Base-by-base conservation (phyloP, 2,113 vertebrate species). In the Mustela lutreola region DNA sequence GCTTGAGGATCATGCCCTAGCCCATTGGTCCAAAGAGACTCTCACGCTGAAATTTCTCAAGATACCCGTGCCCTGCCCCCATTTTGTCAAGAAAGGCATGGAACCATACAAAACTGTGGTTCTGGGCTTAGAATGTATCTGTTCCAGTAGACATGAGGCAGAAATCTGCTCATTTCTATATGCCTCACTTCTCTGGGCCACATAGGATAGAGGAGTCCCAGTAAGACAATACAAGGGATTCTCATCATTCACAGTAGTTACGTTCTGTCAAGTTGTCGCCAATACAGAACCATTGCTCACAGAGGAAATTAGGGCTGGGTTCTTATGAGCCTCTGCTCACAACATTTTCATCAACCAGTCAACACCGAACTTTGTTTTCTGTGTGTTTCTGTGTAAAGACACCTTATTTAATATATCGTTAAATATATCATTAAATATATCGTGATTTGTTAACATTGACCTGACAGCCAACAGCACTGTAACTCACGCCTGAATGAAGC, bases 291-390 rank as follows among this genome's bases (percentile, higher is more conserved):
- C 62, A 63, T 36, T 48, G 8, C 33, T 88, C 76, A 50, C 56
- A 70, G 73, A 36, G 50, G 48, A 78, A 78, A 95, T 7, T 33
- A 62, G 10, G 9, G 21, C 28, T 62, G 70, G 33, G n/a, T 10
- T 67, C 88, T 67, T 79, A 65, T 58, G 36, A 93, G 56, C 79
- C 33, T 76, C 62, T 63, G 33, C 28, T 53, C 60, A 70, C 8
- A 65, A 48, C 24, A 76, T 58, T 92, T 78, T 78, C 60, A 70
- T 50, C 16, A 70, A 70, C 65, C 65, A 70, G 18, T 70, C 33
- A 70, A 70, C 33, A 70, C 16, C n/a, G 19, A 84, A 7, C 76
- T 31, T 73, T 85, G n/a, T 80, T 63, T 88, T 86, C 87, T 79
- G 36, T 42, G 24, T 56, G 7, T 22, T 26, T 88, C 78, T 71